Conservation (phyloP, 1,140 invertebrate species). For the Pissodes strobi region DNA sequence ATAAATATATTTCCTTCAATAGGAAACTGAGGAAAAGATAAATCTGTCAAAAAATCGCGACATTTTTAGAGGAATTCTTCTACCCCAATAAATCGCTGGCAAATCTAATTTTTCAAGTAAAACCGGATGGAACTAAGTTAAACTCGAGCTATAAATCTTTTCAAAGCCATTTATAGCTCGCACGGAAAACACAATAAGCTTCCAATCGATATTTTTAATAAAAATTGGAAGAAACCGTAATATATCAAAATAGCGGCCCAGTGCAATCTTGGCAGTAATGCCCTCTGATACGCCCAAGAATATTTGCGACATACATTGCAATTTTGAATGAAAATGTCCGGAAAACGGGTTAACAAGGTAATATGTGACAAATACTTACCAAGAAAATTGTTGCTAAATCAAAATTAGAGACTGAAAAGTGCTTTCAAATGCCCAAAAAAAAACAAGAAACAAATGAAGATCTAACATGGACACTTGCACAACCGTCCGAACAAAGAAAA, state of each 20-base stretch:
- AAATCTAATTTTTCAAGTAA: constrained; percentile 14
- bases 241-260: constrained; percentile 36
- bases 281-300: constrained; percentile 29
- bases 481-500: constrained; percentile 32
- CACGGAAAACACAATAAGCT: constrained; percentile 28
- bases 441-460: constrained; percentile 22
- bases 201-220: constrained; percentile 38
- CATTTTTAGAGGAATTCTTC: constrained; percentile 9
- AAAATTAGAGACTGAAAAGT: no score
- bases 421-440: constrained; percentile 2
- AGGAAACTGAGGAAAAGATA: neutral
- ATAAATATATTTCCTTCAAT: no score
- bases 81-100: constrained; percentile 23
- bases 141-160: constrained; percentile 25
- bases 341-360: no score
- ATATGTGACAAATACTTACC: no score
- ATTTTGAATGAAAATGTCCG: no score
- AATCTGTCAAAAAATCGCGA: constrained; percentile 4
- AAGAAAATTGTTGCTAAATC: no score
- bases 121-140: constrained; percentile 21
- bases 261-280: constrained; percentile 2
- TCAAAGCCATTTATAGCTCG: constrained; percentile 24
- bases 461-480: constrained; percentile 31
- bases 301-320: neutral
- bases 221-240: constrained; percentile 35